Evolutionary conservation across 2,113 vertebrate genomes (phyloP).

Genomic region (Cryptomyrus ogoouensis): DNA sequence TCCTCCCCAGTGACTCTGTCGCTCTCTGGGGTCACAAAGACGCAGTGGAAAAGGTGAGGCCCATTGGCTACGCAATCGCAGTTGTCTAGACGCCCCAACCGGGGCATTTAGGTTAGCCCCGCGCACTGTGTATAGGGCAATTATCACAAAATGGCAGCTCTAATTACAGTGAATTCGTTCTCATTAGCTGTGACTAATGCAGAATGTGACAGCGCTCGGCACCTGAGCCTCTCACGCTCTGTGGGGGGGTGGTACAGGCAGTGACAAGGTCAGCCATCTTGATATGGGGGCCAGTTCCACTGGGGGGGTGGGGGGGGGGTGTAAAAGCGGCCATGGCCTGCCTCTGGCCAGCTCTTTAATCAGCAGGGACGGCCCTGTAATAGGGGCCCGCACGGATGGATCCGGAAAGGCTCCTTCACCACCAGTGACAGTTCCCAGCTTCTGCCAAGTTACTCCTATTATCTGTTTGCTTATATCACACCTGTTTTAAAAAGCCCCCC

Average conservation of each 20-base stretch:
- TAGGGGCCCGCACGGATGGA: constrained; percentile 35
- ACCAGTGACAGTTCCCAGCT: constrained; percentile 33
- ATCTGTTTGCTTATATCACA: not conserved
- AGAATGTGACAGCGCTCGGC: constrained; percentile 35
- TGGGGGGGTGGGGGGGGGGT: too few species aligned
- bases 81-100: constrained; percentile 28
- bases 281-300: not conserved
- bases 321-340: constrained; percentile 17
- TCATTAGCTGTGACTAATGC: constrained; percentile 42
- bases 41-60: not conserved
- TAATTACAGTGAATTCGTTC: constrained; percentile 45
- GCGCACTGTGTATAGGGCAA: constrained; percentile 44
- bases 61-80: not conserved
- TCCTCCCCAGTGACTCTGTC: not conserved
- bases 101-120: constrained; percentile 26
- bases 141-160: constrained; percentile 42
- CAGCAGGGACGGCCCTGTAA: constrained; percentile 51
- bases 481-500: not conserved
- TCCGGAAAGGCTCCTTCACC: constrained; percentile 30
- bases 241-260: constrained; percentile 25
- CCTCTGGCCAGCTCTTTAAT: constrained; percentile 41
- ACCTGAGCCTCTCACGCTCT: constrained; percentile 23
- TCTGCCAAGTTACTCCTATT: constrained; percentile 27
- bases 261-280: not conserved
- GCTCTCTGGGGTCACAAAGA: constrained; percentile 4